Base-by-base conservation (phyloP, 92 coral and sea anemone species). In the Scolanthus callimorphus region DNA sequence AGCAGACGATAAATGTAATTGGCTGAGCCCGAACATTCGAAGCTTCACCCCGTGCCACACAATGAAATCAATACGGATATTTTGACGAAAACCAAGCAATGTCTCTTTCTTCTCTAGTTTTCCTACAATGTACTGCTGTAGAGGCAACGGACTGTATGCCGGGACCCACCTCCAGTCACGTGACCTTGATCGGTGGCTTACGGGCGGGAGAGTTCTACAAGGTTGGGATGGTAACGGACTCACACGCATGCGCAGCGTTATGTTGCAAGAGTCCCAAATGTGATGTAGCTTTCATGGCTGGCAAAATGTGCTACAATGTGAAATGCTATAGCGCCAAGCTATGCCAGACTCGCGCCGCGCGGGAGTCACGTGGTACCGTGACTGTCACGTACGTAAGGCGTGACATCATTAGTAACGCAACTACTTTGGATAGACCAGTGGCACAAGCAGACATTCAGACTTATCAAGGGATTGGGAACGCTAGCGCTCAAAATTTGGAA, bases 271-370 rank as follows among this genome's bases (percentile, higher is more conserved):
- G 73, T 41, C 57, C 59, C n/a, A 50, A 34, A 44, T 94, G 99
- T 59, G 90, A 94, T 57, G 84, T 94, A 3, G 99, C 99, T 37
- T 79, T 94, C 4, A 78, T 79, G 59, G 96, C 87, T 39, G 82
- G 88, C 55, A 61, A 85, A 34, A 57, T 73, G 67, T 94, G 99
- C 20, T 94, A 89, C 53, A 90, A 76, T 49, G 57, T 94, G 23
- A 67, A 84, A 47, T 94, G 99, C 61, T 69, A 89, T 65, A 89
- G 80, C 43, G 59, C 87, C 24, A 70, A 85, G 46, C 49, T 86
- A 49, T 94, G 99, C 45, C 68, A 60, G 19, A 47, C 83, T 39
- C 80, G 63, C 58, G 61, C 60, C 6, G 74, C 82, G 27, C 63
- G 66, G 17, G 78, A 82, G 27, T 88, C 95, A 12, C 84, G 83